These are phyloP conservation scores for Melanaphis sacchari DNA, from an alignment of 1,140 invertebrate species.

Conservation along the genomic window DNA sequence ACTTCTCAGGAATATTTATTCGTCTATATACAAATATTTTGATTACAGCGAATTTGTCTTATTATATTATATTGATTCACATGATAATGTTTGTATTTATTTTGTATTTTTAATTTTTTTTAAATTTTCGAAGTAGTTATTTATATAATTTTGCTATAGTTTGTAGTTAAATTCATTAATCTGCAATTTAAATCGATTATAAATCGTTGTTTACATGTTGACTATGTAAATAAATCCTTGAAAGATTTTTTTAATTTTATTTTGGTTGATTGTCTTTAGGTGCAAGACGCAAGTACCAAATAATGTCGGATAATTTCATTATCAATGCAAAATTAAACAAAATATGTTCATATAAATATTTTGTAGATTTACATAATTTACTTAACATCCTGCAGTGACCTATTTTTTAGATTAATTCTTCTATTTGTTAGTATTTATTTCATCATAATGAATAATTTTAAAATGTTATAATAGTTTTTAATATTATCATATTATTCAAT, in stretches of 20 bases:
- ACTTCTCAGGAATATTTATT: neutral
- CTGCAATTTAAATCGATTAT: neutral
- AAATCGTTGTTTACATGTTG: neutral
- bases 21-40: neutral
- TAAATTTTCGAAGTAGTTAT: neutral
- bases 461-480: neutral
- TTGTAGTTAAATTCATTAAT: neutral
- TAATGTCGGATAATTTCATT: neutral
- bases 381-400: neutral
- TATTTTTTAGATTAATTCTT: neutral
- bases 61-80: neutral
- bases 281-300: neutral
- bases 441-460: neutral
- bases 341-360: neutral
- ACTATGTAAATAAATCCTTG: neutral
- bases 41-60: neutral
- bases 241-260: neutral
- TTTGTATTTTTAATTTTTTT: neutral
- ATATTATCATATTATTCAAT: neutral
- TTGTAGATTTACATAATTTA: neutral
- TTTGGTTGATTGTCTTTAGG: neutral
- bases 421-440: neutral
- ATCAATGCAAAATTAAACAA: neutral
- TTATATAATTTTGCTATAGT: neutral
- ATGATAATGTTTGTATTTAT: neutral